phyloP scores from a whole-genome alignment of 2,888 invertebrate genomes.

The Lepidocyrtinus sp. region DNA sequence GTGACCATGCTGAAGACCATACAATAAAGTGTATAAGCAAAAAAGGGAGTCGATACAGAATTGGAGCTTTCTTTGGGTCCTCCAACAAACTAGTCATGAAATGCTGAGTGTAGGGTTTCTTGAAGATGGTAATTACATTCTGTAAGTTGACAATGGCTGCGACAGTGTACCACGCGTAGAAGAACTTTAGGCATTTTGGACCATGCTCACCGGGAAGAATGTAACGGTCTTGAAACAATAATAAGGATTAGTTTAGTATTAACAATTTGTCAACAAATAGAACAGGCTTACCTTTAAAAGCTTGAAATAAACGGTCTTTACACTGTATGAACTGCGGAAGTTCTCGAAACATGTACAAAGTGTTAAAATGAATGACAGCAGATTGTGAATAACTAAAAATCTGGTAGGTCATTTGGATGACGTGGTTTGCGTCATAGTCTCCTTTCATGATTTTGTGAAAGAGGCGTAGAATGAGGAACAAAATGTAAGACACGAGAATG shows the following conservation, averaged over 20 bases:
- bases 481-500: neutral
- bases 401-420: neutral
- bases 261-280: neutral
- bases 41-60: neutral
- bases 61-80: neutral
- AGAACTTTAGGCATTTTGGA: constrained; percentile 18
- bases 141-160: neutral
- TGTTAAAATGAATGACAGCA: neutral
- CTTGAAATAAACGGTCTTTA: neutral
- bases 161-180: neutral
- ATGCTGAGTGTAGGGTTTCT: neutral
- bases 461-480: neutral
- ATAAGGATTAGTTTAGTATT: neutral
- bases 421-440: neutral
- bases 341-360: neutral
- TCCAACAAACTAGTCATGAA: neutral
- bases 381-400: neutral
- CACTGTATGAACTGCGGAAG: neutral
- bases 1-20: neutral
- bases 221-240: neutral
- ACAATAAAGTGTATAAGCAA: neutral
- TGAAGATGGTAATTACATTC: neutral
- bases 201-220: neutral
- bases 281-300: constrained; percentile 1
- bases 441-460: neutral